These are phyloP conservation scores for Grammomys dolichurus DNA, from an alignment of 2,113 vertebrate species.

Conservation along the genomic window DNA sequence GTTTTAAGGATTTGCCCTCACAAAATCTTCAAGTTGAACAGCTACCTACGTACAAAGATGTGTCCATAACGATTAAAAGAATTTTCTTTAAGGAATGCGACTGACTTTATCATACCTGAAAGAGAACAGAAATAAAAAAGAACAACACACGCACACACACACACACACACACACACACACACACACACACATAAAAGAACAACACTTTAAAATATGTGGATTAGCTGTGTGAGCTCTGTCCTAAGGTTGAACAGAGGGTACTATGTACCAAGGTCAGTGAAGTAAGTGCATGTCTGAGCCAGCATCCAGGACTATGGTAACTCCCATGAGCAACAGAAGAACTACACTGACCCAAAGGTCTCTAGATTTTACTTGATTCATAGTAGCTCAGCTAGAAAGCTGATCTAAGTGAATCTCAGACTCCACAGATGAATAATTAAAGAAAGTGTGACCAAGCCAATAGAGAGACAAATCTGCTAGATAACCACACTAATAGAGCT, in stretches of 20 bases:
- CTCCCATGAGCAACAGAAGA: background rate
- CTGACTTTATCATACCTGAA: background rate
- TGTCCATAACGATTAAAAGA: background rate
- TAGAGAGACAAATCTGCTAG: background rate
- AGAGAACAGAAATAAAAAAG: background rate
- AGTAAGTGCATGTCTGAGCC: accelerated
- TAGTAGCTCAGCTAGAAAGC: background rate
- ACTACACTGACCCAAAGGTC: too few species aligned
- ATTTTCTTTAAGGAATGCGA: background rate
- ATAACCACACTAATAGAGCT: background rate
- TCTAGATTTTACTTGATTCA: background rate
- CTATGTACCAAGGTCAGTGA: background rate
- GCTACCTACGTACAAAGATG: background rate
- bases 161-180: too few species aligned
- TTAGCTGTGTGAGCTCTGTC: background rate
- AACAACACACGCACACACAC: too few species aligned
- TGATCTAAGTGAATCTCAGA: background rate
- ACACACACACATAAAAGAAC: background rate
- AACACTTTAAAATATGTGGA: accelerated
- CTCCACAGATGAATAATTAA: background rate
- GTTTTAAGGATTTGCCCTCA: background rate
- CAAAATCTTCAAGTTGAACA: background rate
- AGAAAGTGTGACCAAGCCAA: background rate
- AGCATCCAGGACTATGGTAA: background rate
- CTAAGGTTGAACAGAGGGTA: too few species aligned